Conservation (phyloP, 2,113 vertebrate species). For the Chinchilla lanigera region DNA sequence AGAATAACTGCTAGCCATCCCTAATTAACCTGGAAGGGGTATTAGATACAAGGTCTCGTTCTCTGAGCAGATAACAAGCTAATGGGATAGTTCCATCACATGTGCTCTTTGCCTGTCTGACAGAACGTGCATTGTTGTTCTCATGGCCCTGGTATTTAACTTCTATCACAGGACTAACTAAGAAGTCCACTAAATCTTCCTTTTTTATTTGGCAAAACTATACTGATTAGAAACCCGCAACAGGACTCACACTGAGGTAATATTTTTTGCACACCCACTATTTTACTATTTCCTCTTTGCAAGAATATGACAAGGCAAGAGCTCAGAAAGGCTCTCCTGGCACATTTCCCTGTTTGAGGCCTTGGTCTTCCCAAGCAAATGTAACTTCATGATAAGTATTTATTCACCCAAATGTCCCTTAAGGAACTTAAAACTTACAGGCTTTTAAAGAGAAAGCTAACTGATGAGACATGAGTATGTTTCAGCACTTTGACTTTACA, state of each 20-base stretch:
- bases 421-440: background rate
- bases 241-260: background rate
- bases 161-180: background rate
- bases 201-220: constrained; percentile 20
- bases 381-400: background rate
- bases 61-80: background rate
- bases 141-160: constrained; percentile 37
- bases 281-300: background rate
- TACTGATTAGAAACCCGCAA: background rate
- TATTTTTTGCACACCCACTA: background rate
- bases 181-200: background rate
- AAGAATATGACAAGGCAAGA: background rate
- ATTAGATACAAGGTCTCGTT: background rate
- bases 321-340: background rate
- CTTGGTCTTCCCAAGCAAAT: background rate
- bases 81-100: background rate
- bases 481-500: background rate
- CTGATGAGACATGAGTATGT: background rate
- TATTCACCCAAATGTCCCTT: background rate
- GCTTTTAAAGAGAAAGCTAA: background rate
- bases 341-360: background rate
- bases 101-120: background rate
- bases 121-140: background rate
- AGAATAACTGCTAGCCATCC: constrained; percentile 49
- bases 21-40: constrained; percentile 53